phyloP scores from a whole-genome alignment of 92 coral and sea anemone species.

The Epizoanthus illoricatus region DNA sequence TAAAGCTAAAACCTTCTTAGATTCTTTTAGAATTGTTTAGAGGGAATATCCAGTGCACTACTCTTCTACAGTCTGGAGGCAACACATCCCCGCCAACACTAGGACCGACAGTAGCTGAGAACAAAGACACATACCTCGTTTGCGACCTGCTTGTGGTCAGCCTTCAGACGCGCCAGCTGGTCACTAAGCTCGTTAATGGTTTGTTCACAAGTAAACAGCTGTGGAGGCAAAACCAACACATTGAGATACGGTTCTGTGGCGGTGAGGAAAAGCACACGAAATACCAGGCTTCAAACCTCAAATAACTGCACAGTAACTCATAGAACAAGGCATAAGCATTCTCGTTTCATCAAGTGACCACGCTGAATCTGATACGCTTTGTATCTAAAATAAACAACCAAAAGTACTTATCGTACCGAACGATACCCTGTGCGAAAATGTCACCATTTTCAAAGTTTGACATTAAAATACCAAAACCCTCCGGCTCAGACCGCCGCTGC shows the following conservation, averaged over 20 bases:
- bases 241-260: neutral
- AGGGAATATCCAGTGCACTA: neutral
- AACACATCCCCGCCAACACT: neutral
- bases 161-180: constrained; percentile 65
- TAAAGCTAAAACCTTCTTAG: too few relatives aligned
- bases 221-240: neutral
- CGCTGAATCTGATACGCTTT: too few relatives aligned
- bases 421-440: too few relatives aligned
- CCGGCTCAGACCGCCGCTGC: too few relatives aligned
- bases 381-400: too few relatives aligned
- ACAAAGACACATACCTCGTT: constrained; percentile 55
- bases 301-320: neutral
- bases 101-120: neutral
- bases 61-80: neutral
- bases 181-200: constrained; percentile 78
- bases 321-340: too few relatives aligned
- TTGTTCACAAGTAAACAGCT: constrained; percentile 79
- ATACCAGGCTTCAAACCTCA: neutral
- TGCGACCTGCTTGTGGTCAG: constrained; percentile 65
- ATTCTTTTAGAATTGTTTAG: too few relatives aligned
- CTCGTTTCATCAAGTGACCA: too few relatives aligned
- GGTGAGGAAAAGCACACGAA: neutral
- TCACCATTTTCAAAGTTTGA: too few relatives aligned
- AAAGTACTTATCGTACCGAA: too few relatives aligned
- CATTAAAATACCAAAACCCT: too few relatives aligned